Percentiles rank a stretch among this genome's conserved stretches.
Conservation (phyloP, 2,113 vertebrate species). For the Corvus hawaiiensis region DNA sequence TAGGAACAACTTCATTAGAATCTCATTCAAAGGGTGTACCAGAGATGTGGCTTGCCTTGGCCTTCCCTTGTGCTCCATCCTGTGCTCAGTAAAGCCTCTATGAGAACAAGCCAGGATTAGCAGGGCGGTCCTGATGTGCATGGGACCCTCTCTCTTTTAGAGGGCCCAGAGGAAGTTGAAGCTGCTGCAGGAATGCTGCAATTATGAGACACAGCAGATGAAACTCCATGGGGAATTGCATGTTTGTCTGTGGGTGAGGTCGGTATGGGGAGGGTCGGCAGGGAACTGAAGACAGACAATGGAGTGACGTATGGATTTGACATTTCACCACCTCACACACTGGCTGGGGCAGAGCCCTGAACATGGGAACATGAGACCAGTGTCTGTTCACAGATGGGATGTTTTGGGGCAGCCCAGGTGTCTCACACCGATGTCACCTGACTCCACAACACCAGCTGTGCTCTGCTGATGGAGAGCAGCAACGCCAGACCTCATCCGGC, state of each 20-base stretch:
- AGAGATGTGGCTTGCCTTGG: neutral
- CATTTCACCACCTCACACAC: neutral
- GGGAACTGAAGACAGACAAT: neutral
- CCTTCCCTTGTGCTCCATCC: neutral
- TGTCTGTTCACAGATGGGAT: accelerated
- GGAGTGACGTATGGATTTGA: neutral
- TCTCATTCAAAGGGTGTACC: neutral
- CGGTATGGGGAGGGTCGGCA: neutral
- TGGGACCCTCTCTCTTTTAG: neutral
- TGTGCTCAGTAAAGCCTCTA: neutral
- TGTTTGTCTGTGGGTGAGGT: neutral
- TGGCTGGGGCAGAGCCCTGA: neutral
- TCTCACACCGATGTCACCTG: neutral
- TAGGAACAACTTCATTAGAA: neutral
- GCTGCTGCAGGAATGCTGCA: neutral
- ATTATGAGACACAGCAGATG: neutral
- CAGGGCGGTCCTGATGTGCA: neutral
- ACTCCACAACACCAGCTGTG: neutral
- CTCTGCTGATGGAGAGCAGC: neutral
- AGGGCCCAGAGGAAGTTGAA: neutral
- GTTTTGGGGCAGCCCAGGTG: neutral
- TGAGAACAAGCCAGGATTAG: neutral
- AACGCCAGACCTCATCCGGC: neutral
- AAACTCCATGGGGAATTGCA: accelerated
- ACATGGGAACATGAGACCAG: neutral